Evolutionary conservation across 53 echinoderm and acorn worm species (phyloP).

Genomic region (Paracentrotus lividus): DNA sequence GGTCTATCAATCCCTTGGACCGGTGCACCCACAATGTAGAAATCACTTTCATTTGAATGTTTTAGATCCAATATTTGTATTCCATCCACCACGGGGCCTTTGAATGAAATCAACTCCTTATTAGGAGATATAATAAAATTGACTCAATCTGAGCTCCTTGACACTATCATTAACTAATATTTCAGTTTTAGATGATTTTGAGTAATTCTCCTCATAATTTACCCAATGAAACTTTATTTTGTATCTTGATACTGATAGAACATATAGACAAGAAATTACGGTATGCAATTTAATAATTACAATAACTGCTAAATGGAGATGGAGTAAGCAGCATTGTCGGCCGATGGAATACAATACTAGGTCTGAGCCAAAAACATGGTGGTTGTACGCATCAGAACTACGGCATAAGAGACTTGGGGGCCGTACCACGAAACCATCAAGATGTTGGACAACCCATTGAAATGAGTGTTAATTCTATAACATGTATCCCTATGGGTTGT

Average conservation of each 20-base stretch:
- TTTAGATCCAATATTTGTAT: neutral
- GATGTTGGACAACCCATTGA: too few relatives aligned
- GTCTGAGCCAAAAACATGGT: neutral
- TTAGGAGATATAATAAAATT: too few relatives aligned
- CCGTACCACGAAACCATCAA: too few relatives aligned
- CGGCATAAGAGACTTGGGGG: neutral
- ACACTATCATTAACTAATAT: too few relatives aligned
- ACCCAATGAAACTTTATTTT: too few relatives aligned
- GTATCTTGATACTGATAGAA: neutral
- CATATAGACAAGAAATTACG: neutral
- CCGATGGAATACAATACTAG: slow-evolving; percentile 17
- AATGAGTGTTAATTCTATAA: too few relatives aligned
- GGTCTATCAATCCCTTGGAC: neutral
- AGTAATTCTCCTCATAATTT: too few relatives aligned
- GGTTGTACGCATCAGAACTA: neutral
- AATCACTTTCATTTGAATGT: neutral
- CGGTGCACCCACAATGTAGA: neutral
- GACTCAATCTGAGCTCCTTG: too few relatives aligned
- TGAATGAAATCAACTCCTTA: too few relatives aligned
- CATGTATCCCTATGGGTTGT: too few relatives aligned
- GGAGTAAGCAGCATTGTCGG: neutral
- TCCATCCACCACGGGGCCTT: neutral
- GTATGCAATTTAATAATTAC: too few relatives aligned
- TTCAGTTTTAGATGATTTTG: too few relatives aligned
- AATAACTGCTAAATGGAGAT: neutral